A percentile compares a stretch with the other conserved stretches of the same genome.
Conservation (phyloP, 2,888 invertebrate species). For the Mythimna ferrago region DNA sequence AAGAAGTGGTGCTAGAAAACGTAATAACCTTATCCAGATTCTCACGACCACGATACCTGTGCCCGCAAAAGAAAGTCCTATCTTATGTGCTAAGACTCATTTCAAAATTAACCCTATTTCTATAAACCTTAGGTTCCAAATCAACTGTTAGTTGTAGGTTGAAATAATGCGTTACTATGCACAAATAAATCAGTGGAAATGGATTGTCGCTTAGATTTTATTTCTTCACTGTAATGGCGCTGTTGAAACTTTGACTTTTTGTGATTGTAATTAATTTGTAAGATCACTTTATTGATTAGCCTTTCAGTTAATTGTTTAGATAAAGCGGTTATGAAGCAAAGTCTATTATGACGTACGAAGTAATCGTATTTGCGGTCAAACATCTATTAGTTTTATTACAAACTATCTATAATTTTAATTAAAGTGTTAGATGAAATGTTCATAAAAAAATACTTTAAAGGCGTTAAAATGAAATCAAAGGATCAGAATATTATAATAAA, state of each 20-base stretch:
- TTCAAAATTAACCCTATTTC: slow-evolving; percentile 3
- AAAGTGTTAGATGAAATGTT: background rate
- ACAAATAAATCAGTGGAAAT: slow-evolving; percentile 39
- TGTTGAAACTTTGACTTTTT: slow-evolving; percentile 41
- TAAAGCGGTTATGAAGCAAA: background rate
- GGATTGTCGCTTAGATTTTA: slow-evolving; percentile 46
- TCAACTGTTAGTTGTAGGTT: background rate
- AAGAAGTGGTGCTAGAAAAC: slow-evolving; percentile 19
- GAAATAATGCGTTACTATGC: slow-evolving; percentile 12
- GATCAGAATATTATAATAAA: background rate
- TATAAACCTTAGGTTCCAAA: background rate
- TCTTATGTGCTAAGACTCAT: background rate
- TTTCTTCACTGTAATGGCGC: slow-evolving; percentile 31
- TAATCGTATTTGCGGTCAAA: background rate
- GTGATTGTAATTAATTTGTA: slow-evolving; percentile 30
- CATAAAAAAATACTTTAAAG: background rate
- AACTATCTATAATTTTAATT: background rate
- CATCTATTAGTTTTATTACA: background rate
- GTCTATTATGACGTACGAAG: background rate
- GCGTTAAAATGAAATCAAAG: background rate
- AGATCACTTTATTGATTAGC: slow-evolving; percentile 24
- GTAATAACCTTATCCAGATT: slow-evolving; percentile 17
- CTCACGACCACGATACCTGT: slow-evolving; percentile 30
- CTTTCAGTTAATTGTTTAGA: slow-evolving; percentile 10
- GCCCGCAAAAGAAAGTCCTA: slow-evolving; percentile 9